phyloP scores from a whole-genome alignment of 2,797 vertebrate genomes.

The Pseudochaenichthys georgianus region DNA sequence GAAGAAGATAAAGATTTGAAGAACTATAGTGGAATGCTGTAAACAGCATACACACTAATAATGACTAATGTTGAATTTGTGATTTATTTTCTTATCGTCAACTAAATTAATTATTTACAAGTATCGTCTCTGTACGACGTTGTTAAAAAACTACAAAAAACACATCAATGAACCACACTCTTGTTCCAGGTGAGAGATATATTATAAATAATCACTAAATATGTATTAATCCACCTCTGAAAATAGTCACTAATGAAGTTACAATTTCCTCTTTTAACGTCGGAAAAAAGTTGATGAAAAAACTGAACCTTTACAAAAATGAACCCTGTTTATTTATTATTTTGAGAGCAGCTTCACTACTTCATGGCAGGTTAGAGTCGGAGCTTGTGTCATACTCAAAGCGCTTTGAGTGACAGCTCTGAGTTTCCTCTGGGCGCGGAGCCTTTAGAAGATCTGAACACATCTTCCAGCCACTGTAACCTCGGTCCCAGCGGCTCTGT shows the following conservation, averaged over 20 bases:
- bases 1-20: too few relatives aligned
- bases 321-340: neutral
- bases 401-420: conserved; percentile 47
- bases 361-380: too few relatives aligned
- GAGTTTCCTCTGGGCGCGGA: conserved; percentile 12
- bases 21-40: too few relatives aligned
- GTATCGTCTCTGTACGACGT: neutral
- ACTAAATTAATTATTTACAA: neutral
- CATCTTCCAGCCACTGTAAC: conserved; percentile 46
- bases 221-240: neutral
- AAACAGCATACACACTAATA: too few relatives aligned
- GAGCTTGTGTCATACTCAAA: conserved; percentile 5
- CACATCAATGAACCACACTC: too few relatives aligned
- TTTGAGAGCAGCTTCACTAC: too few relatives aligned
- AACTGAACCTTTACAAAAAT: neutral
- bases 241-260: neutral
- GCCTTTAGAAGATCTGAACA: conserved; percentile 54
- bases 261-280: neutral
- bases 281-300: neutral
- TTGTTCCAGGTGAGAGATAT: neutral
- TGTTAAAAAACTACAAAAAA: neutral
- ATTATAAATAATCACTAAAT: neutral
- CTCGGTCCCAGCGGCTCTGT: conserved; percentile 61
- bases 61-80: neutral
- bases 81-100: neutral